Evolutionary conservation across 2,888 invertebrate species (phyloP).

Genomic region (Nipponacmea schrenckii): DNA sequence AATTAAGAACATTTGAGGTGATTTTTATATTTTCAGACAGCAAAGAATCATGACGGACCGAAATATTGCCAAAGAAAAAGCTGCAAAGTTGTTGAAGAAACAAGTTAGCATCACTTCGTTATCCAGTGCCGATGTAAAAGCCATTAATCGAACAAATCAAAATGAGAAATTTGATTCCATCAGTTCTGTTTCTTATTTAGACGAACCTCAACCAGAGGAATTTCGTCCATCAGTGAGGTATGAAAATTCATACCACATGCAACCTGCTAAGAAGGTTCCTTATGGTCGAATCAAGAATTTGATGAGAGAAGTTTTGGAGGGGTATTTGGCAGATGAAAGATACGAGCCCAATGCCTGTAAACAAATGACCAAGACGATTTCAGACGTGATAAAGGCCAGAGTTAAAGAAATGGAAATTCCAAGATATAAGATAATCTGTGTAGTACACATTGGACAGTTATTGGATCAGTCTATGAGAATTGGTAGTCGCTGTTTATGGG

Average conservation of each 20-base stretch:
- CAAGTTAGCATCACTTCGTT: slow-evolving; percentile 62
- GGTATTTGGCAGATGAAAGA: slow-evolving; percentile 63
- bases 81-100: slow-evolving; percentile 62
- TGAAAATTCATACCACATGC: slow-evolving; percentile 65
- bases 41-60: slow-evolving; percentile 40
- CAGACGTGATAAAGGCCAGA: slow-evolving; percentile 65
- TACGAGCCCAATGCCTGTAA: slow-evolving; percentile 66
- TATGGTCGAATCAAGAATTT: slow-evolving; percentile 53
- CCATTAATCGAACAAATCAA: slow-evolving; percentile 35
- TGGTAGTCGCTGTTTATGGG: slow-evolving; percentile 66
- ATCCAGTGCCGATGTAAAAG: slow-evolving; percentile 47
- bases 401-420: slow-evolving; percentile 65
- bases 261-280: slow-evolving; percentile 58
- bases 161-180: slow-evolving; percentile 53
- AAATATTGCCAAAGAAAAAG: slow-evolving; percentile 61
- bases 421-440: slow-evolving; percentile 65
- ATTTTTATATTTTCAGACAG: too few species aligned
- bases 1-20: too few species aligned
- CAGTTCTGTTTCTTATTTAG: slow-evolving; percentile 65
- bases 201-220: slow-evolving; percentile 61
- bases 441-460: slow-evolving; percentile 64
- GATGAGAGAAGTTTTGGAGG: slow-evolving; percentile 62
- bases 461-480: slow-evolving; percentile 61
- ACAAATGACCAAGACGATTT: slow-evolving; percentile 67
- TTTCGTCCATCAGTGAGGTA: slow-evolving; percentile 50